phyloP scores from a whole-genome alignment of 2,888 invertebrate species.

The Harpalus rubripes region DNA sequence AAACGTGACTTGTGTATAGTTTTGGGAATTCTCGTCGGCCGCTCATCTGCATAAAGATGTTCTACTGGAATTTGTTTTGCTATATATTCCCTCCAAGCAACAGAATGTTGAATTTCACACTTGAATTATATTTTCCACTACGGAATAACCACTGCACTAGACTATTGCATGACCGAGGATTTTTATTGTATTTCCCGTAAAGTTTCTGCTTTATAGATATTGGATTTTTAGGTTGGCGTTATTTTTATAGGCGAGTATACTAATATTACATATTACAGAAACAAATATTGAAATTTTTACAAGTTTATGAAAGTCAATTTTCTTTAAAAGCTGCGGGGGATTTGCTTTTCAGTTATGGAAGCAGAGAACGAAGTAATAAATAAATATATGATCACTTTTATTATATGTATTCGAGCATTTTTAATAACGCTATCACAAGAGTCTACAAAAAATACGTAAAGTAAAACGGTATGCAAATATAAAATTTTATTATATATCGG shows the following conservation, averaged over 20 bases:
- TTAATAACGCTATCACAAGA: too few species aligned
- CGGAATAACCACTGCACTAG: constrained; percentile 17
- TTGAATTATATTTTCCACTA: constrained; percentile 47
- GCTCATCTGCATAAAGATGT: constrained; percentile 64
- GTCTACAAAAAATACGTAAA: too few species aligned
- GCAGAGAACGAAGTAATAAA: too few species aligned
- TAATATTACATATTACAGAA: constrained; percentile 16
- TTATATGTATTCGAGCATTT: too few species aligned
- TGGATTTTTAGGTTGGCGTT: constrained; percentile 23
- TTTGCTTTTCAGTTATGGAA: too few species aligned
- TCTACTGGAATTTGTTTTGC: constrained; percentile 61
- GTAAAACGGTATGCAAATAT: too few species aligned
- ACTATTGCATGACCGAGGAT: background rate
- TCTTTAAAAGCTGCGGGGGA: background rate
- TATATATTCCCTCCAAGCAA: constrained; percentile 50
- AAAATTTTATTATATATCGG: too few species aligned
- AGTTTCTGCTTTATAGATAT: constrained; percentile 34
- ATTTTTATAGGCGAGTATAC: constrained; percentile 13
- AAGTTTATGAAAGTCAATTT: constrained; percentile 9
- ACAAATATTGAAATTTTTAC: constrained; percentile 18
- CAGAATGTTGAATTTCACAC: constrained; percentile 56
- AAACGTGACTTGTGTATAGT: constrained; percentile 46
- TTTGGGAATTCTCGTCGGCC: constrained; percentile 46
- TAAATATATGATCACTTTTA: too few species aligned
- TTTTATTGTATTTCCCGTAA: constrained; percentile 25